Evolutionary conservation across 2,888 invertebrate genomes (phyloP), one percentile per base, ranked within the genome.

Genomic region (Prosopocoilus inquinatus): DNA sequence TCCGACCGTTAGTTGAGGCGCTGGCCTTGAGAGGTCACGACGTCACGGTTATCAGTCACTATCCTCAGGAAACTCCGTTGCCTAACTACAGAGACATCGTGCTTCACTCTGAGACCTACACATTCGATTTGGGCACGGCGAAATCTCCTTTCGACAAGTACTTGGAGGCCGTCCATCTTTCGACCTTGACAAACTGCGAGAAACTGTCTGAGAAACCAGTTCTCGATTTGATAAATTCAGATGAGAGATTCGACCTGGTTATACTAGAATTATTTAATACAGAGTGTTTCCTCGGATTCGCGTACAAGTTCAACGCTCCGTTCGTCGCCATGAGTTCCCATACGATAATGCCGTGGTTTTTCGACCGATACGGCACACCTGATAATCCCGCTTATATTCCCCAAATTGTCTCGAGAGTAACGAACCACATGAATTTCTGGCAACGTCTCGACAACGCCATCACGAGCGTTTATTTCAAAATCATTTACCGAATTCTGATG

Each of bases 201-300:
- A 58, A 45, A 13, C 43, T 60, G n/a, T 33, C 39, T 34, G 78
- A 78, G 3, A 69, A 72, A 33, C 74, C 74, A 0, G 57, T 79
- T 15, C 70, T n/a, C n/a, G n/a, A 73, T 56, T 68, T 79, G 9
- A 56, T 79, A n/a, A n/a, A n/a, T 38, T 66, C 70, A 3, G 78
- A 77, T 61, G 72, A 72, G 1, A 81, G 81, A 51, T 87, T 83
- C 65, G 88, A 90, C 70, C 71, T 89, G 0, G 78, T 87, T 3
- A 70, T 89, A 0, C 76, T 84, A 43, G 89, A 90, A 71, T 82
- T 81, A 54, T 89, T 89, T 68, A 87, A 86, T 60, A 81, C 82
- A 54, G 86, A 89, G 66, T 88, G 89, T 68, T 83, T 83, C 70
- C 73, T 87, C 59, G 85, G 83, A 1, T 72, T 89, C 33, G 84